Evolutionary conservation across 2,797 vertebrate genomes (phyloP), one percentile per base, ranked within the genome.

Genomic region (Anolis apletophallus): DNA sequence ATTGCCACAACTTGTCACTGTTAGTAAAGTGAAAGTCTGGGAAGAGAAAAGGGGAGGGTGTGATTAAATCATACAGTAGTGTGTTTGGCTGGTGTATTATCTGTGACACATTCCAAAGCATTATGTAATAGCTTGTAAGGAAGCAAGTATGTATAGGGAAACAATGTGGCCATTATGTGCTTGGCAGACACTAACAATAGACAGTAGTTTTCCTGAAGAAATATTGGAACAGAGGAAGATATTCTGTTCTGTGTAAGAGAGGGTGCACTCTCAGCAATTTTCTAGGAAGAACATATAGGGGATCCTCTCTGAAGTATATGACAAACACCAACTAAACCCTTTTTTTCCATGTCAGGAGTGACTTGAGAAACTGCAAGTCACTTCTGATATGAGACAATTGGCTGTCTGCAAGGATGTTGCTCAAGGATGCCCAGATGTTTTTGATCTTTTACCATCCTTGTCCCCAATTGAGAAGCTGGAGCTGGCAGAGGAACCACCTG

Each of bases 141-240:
- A 34, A 78, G 21, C 0, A 7, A 80, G 10, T 74, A 36, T 29
- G 11, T 17, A 54, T 1, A 86, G 73, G 68, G 17, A 87, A 64
- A 55, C 0, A 50, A 32, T 69, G 29, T 40, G 74, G 19, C 21
- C 32, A 0, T 64, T 88, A 69, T 57, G 32, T 50, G 61, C 32
- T 83, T 73, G 26, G 14, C 52, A 80, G 68, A 3, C 67, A 52
- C 16, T 88, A 19, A 0, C 34, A 72, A 77, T 29, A 0, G 3
- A 74, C 68, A 73, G 1, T 9, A 3, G 21, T 78, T 46, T 85
- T 81, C 61, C 0, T 1, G 50, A 79, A 34, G 55, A 57, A 54
- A 1, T 75, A 19, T 21, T 91, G 68, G 32, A 57, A 59, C 81
- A 64, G 52, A 67, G 5, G 2, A 61, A 81, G 83, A 81, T 74